Conservation (phyloP, 2,797 vertebrate species). For the Masticophis lateralis region DNA sequence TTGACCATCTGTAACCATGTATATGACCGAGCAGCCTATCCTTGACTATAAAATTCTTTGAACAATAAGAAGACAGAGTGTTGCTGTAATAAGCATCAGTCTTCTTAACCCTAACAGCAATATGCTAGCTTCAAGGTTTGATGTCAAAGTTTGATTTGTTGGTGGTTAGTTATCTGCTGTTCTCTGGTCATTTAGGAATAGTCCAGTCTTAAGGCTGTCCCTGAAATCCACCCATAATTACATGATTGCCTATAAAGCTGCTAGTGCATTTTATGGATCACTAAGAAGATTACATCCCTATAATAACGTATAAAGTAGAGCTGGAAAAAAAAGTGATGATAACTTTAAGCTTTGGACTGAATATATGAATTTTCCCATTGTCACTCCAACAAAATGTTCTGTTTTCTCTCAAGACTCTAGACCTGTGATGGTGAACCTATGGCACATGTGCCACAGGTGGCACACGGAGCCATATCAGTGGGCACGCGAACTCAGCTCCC, state of each 20-base stretch:
- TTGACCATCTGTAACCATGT: background rate
- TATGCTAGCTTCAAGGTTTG: background rate
- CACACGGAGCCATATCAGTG: too few relatives aligned
- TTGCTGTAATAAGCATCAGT: background rate
- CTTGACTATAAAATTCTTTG: background rate
- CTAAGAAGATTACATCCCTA: background rate
- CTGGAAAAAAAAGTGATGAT: background rate
- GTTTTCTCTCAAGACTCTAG: background rate
- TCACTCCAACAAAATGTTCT: background rate
- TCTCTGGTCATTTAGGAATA: background rate
- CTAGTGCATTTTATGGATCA: background rate
- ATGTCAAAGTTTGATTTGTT: background rate
- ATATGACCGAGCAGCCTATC: background rate
- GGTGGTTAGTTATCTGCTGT: background rate
- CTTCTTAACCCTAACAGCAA: background rate
- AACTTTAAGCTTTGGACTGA: background rate
- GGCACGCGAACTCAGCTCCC: too few relatives aligned
- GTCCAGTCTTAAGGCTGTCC: background rate
- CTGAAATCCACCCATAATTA: background rate
- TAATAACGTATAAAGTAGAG: background rate
- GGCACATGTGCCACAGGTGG: too few relatives aligned
- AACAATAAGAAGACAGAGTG: background rate
- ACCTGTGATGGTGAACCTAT: background rate
- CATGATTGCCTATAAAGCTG: background rate
- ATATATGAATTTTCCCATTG: background rate